These are phyloP conservation scores for Cavia aperea DNA, from an alignment of 2,113 vertebrate genomes.

Conservation along the genomic window DNA sequence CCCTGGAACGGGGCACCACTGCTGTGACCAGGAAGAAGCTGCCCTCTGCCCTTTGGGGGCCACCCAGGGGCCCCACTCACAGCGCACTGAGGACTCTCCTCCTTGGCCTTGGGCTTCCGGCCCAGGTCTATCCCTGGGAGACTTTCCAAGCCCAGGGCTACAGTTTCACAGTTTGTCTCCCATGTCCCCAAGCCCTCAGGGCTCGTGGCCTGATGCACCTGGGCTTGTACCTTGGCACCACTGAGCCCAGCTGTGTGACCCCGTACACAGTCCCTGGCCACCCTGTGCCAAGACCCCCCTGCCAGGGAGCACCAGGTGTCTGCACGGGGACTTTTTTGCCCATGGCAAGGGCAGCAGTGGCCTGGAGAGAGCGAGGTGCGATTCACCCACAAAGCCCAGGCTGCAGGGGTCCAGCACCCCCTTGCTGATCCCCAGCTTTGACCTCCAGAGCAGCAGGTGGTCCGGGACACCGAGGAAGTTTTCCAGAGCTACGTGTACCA, in stretches of 20 bases:
- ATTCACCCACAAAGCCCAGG: not conserved
- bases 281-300: no score
- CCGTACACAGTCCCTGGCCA: fast-evolving
- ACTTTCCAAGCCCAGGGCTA: not conserved
- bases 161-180: not conserved
- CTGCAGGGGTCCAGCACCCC: not conserved
- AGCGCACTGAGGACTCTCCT: not conserved
- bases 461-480: constrained; percentile 74
- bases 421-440: constrained; percentile 23
- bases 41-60: not conserved
- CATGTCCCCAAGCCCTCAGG: not conserved
- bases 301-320: not conserved
- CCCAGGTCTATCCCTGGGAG: not conserved
- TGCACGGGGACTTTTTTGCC: not conserved
- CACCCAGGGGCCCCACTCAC: not conserved
- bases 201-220: not conserved
- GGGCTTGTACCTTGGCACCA: not conserved
- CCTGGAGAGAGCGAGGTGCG: not conserved
- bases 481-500: constrained; percentile 79
- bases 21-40: not conserved
- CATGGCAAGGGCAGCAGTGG: not conserved
- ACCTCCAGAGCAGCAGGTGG: constrained; percentile 77
- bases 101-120: not conserved
- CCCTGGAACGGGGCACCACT: not conserved
- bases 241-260: not conserved